Percentiles rank a stretch among this genome's conserved stretches.
Evolutionary conservation across 2,797 vertebrate species (phyloP).

Genomic region (Characodon lateralis): DNA sequence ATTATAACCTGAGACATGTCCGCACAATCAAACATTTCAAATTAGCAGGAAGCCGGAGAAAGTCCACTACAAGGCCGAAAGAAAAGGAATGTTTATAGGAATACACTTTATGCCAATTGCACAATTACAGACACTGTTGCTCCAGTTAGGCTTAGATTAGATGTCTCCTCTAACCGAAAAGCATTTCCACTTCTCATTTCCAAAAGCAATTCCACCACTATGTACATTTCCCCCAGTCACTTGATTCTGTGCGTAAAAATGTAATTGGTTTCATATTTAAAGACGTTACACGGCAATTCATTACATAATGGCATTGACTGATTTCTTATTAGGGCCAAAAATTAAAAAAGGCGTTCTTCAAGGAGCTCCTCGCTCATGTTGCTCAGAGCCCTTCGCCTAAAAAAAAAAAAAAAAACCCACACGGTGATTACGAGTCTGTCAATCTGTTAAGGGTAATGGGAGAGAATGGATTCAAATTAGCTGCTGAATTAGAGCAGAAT

Average conservation of each 20-base stretch:
- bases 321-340: constrained; percentile 77
- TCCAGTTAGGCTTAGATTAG: constrained; percentile 70
- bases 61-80: constrained; percentile 46
- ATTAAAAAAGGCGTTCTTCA: constrained; percentile 75
- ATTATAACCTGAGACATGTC: constrained; percentile 63
- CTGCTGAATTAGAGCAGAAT: constrained; percentile 73
- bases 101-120: constrained; percentile 67
- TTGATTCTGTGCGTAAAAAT: constrained; percentile 68
- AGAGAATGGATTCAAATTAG: constrained; percentile 80
- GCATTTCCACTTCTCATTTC: constrained; percentile 72
- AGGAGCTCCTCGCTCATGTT: constrained; percentile 48
- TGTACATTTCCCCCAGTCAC: constrained; percentile 44
- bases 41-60: constrained; percentile 54
- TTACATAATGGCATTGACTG: constrained; percentile 71
- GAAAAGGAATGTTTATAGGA: constrained; percentile 45
- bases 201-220: constrained; percentile 68
- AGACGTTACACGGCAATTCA: constrained; percentile 72
- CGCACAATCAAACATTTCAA: constrained; percentile 42
- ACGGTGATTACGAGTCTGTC: constrained; percentile 76
- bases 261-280: constrained; percentile 75
- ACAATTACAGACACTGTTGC: constrained; percentile 65
- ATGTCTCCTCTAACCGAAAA: constrained; percentile 50
- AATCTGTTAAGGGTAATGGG: constrained; percentile 80
- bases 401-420: constrained; percentile 40
- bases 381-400: constrained; percentile 48